Percentiles rank a stretch among this genome's conserved stretches.
These are phyloP conservation scores for Puntigrus tetrazona DNA, from an alignment of 2,113 vertebrate species.

Conservation along the genomic window DNA sequence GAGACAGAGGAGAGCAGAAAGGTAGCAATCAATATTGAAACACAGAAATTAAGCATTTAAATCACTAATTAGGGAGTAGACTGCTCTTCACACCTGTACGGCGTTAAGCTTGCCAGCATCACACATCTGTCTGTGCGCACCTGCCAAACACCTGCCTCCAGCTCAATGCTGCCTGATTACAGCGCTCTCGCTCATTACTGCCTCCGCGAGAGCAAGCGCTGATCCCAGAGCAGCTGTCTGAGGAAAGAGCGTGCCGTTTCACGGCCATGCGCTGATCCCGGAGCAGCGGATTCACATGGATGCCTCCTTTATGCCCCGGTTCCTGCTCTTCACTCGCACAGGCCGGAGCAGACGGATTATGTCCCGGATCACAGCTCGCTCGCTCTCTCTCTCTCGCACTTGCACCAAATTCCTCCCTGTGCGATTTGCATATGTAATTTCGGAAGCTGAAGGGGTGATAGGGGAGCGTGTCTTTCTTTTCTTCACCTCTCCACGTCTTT, in stretches of 20 bases:
- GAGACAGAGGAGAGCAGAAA: slow-evolving; percentile 75
- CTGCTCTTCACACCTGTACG: slow-evolving; percentile 97
- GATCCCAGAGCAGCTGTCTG: slow-evolving; percentile 88
- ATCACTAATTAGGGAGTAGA: slow-evolving; percentile 94
- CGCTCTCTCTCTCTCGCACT: slow-evolving; percentile 71
- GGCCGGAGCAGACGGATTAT: slow-evolving; percentile 56
- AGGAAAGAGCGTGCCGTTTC: slow-evolving; percentile 84
- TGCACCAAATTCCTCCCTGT: slow-evolving; percentile 72
- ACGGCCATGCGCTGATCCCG: slow-evolving; percentile 45
- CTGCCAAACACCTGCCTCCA: slow-evolving; percentile 98
- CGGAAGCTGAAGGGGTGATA: slow-evolving; percentile 43
- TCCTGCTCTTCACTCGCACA: slow-evolving; percentile 60
- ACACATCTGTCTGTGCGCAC: slow-evolving; percentile 97
- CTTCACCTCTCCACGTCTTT: slow-evolving; percentile 47
- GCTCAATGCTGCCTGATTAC: slow-evolving; percentile 99
- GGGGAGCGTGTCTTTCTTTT: slow-evolving; percentile 46
- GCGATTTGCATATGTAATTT: slow-evolving; percentile 78
- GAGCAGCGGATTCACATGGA: slow-evolving; percentile 95
- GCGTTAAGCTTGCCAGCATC: slow-evolving; percentile 83
- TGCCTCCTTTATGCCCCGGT: slow-evolving; percentile 91
- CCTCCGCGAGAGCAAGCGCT: background rate
- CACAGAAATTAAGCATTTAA: slow-evolving; percentile 96
- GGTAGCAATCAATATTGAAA: slow-evolving; percentile 97
- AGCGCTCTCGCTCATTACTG: slow-evolving; percentile 71
- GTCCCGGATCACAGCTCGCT: slow-evolving; percentile 71